A percentile compares a stretch with the other conserved stretches of the same genome.
Evolutionary conservation across 2,888 invertebrate species (phyloP).

Genomic region (Zonitis immaculata): DNA sequence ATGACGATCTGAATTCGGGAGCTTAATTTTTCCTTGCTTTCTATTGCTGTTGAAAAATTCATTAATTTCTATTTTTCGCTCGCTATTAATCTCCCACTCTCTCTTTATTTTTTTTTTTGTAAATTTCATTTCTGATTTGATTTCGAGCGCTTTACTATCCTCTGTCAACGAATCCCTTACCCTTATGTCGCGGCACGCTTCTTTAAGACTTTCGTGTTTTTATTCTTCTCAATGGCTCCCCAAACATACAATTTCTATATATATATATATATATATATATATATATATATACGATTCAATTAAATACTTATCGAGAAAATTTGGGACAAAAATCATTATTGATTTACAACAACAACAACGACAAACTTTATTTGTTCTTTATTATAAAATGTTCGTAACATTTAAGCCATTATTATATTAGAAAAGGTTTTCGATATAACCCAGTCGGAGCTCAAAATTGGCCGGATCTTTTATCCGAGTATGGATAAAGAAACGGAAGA

Average conservation of each 20-base stretch:
- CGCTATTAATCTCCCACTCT: constrained; percentile 30
- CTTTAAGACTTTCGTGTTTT: too few relatives aligned
- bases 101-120: too few relatives aligned
- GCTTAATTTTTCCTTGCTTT: constrained; percentile 24
- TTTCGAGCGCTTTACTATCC: constrained; percentile 10
- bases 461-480: constrained; percentile 36
- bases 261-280: too few relatives aligned
- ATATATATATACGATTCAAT: too few relatives aligned
- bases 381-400: neutral
- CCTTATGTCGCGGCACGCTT: neutral
- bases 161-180: neutral
- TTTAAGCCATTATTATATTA: neutral
- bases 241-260: too few relatives aligned
- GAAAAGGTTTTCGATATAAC: neutral
- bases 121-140: constrained; percentile 39
- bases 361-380: neutral
- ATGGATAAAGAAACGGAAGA: constrained; percentile 43
- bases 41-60: constrained; percentile 33
- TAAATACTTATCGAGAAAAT: too few relatives aligned
- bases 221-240: too few relatives aligned
- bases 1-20: constrained; percentile 15
- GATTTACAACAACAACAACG: neutral
- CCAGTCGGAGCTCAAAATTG: constrained; percentile 27
- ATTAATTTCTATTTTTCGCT: constrained; percentile 40
- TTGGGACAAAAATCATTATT: too few relatives aligned